Percentiles rank a stretch among this genome's conserved stretches.
phyloP scores from a whole-genome alignment of 2,113 vertebrate genomes.

The Ginglymostoma cirratum region DNA sequence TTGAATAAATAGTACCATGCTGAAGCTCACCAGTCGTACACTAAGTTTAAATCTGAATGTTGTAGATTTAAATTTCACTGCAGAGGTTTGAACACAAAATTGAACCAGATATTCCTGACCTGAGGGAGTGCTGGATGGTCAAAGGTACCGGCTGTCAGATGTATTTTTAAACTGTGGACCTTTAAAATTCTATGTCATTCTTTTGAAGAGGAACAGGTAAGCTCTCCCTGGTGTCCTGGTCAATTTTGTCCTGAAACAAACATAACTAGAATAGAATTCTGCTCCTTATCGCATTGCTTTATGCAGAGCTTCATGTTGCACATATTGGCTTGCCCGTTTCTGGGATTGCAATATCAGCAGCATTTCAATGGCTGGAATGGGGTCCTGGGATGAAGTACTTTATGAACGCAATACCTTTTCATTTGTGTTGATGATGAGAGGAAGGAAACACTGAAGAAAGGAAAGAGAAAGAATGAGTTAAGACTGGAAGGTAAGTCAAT shows the following conservation, averaged over 20 bases:
- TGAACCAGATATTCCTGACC: background rate
- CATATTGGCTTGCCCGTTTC: background rate
- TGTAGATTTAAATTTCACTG: background rate
- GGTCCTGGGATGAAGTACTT: background rate
- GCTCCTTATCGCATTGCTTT: background rate
- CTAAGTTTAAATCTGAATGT: background rate
- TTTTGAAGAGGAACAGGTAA: background rate
- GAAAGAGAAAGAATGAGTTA: background rate
- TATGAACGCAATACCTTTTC: background rate
- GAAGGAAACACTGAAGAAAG: background rate
- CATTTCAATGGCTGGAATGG: background rate
- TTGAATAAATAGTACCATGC: background rate
- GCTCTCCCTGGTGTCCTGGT: background rate
- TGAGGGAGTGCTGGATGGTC: background rate
- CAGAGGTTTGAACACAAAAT: background rate
- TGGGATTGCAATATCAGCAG: background rate
- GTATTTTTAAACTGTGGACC: background rate
- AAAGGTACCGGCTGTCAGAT: background rate
- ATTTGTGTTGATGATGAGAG: background rate
- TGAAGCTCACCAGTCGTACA: background rate
- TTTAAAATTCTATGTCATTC: background rate
- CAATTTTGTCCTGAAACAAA: background rate
- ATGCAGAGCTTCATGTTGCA: background rate
- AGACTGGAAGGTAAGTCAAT: background rate
- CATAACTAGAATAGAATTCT: background rate